Percentiles rank a stretch among this genome's conserved stretches.
Conservation (phyloP, 2,113 vertebrate species). For the Terrapene triunguis region DNA sequence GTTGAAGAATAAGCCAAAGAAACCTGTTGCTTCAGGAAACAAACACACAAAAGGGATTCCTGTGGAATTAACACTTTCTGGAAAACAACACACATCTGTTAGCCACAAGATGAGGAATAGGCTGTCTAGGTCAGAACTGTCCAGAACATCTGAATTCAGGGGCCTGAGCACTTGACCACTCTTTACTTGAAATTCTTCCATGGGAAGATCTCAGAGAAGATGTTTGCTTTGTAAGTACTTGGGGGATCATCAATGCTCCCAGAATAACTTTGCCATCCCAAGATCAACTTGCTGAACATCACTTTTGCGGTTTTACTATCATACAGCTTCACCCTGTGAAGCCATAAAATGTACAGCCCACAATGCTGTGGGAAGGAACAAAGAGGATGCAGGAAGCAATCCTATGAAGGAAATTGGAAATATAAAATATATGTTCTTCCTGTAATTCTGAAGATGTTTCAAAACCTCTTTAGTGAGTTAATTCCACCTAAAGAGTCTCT, state of each 20-base stretch:
- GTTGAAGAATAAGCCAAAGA: background rate
- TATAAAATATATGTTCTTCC: too few relatives aligned
- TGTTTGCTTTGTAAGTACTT: background rate
- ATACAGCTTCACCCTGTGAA: too few relatives aligned
- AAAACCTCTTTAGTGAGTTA: background rate
- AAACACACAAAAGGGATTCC: background rate
- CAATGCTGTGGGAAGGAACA: too few relatives aligned
- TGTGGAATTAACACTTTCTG: background rate
- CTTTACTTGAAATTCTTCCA: background rate
- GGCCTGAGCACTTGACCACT: background rate
- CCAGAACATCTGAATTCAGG: background rate
- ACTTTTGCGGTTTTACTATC: background rate
- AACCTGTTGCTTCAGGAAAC: background rate
- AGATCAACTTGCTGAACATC: too few relatives aligned
- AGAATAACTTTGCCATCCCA: too few relatives aligned
- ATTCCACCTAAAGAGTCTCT: background rate
- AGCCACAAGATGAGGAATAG: background rate
- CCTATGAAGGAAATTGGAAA: too few relatives aligned
- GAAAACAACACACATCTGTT: background rate
- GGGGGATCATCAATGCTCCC: background rate
- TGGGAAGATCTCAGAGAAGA: background rate
- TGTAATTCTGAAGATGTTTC: too few relatives aligned
- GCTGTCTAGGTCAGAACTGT: background rate
- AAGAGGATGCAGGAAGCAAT: too few relatives aligned
- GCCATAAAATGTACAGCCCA: too few relatives aligned